Percentiles rank a stretch among this genome's conserved stretches.
These are phyloP conservation scores for Brachionus plicatilis DNA, from an alignment of 1,140 invertebrate species.

Conservation along the genomic window DNA sequence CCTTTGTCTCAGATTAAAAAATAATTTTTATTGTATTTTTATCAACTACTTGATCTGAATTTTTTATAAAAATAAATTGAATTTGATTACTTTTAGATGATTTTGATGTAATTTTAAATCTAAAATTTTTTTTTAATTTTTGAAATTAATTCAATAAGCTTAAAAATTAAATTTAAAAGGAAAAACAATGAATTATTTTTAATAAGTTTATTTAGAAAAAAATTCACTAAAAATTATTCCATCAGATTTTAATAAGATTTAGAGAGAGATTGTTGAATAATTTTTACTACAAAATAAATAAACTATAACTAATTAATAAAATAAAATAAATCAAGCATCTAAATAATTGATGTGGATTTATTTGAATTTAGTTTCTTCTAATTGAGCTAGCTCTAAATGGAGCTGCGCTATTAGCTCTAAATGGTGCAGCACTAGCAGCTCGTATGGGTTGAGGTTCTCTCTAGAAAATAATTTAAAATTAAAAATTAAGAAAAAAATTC, in stretches of 20 bases:
- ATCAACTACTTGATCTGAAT: no score
- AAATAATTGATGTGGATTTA: not conserved
- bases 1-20: no score
- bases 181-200: no score
- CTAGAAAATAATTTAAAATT: not conserved
- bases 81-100: no score
- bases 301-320: not conserved
- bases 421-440: slow-evolving; percentile 1
- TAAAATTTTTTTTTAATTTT: no score
- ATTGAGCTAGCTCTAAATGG: not conserved
- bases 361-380: not conserved
- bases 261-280: not conserved
- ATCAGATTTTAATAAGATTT: not conserved
- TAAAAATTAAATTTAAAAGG: no score
- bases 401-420: not conserved
- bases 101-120: no score
- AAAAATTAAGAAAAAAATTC: not conserved
- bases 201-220: no score
- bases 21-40: no score
- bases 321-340: not conserved
- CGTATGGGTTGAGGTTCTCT: not conserved
- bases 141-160: no score
- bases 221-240: not conserved
- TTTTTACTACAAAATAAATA: not conserved
- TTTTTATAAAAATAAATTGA: no score